Base-by-base conservation (phyloP, 53 echinoderm and acorn worm genomes). In the Antedon mediterranea region DNA sequence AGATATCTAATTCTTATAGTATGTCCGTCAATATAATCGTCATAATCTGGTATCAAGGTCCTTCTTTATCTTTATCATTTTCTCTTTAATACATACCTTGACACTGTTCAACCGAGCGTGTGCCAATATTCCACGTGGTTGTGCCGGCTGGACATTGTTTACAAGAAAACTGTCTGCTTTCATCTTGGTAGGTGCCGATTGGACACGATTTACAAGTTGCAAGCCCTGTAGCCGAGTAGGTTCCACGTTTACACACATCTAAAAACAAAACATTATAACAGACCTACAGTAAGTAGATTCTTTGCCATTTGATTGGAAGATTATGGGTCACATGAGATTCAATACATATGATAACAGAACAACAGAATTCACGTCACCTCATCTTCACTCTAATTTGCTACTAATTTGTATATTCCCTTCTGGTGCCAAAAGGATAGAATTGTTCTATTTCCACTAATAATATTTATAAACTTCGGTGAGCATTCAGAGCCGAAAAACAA, bases 141-240 rank as follows among this genome's bases (percentile, higher is more conserved):
- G 85, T 85, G 14, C 70, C 78, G 33, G 41, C 43, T 44, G 75
- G 74, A 75, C 85, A 85, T 26, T 72, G 76, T 28, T 75, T 29
- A 75, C 85, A 85, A 4, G 32, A 33, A 30, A 71, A 70, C 71
- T 80, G 76, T 57, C 71, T 71, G 71, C 71, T 70, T 30, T 30
- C 37, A 0, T 74, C 79, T 71, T 85, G 85, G 80, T 74, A 85
- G 29, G 32, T 75, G n/a, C 85, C 85, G 28, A 71, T 30, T 29
- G 75, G 76, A 29, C 85, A 85, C 34, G 85, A 80, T 29, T 79
- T 79, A 71, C 85, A 85, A 18, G 85, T 85, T 29, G 85, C 80
- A 32, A 85, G 75, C 72, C 85, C 85, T 18, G 79, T 70, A 32
- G 80, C 30, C 4, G 85, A 85, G 71, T 44, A 85, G 23, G 85